Conservation (phyloP, 2,113 vertebrate species). For the Amblyornis subalaris region DNA sequence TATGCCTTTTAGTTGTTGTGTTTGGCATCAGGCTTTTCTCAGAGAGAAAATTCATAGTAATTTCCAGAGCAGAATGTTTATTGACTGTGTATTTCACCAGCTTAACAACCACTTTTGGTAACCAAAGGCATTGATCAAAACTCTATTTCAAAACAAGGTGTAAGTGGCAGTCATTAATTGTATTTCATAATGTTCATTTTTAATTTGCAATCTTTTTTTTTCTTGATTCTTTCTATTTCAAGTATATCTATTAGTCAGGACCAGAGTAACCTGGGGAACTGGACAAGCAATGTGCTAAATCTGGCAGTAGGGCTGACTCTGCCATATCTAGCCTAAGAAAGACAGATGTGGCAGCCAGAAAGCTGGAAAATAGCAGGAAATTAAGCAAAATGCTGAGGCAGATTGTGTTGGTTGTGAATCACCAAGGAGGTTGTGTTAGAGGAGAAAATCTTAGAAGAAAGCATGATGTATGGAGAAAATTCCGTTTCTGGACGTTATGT, state of each 20-base stretch:
- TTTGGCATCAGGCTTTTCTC: not conserved
- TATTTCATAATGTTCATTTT: not conserved
- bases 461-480: not conserved
- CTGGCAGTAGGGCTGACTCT: not conserved
- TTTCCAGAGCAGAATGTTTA: not conserved
- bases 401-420: not conserved
- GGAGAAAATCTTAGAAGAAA: not conserved
- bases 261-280: not conserved
- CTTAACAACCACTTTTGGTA: not conserved
- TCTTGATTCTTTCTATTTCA: not conserved
- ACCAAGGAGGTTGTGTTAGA: not conserved
- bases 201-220: not conserved
- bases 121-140: not conserved
- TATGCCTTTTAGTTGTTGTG: not conserved
- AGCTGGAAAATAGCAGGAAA: not conserved
- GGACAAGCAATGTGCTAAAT: not conserved
- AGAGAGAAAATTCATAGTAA: not conserved
- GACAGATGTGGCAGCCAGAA: not conserved
- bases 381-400: not conserved
- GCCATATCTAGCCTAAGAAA: not conserved
- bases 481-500: not conserved
- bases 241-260: not conserved
- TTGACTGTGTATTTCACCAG: not conserved
- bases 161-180: not conserved
- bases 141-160: not conserved